Conservation (phyloP, 2,888 invertebrate genomes). For the Drosophila stalkeri region DNA sequence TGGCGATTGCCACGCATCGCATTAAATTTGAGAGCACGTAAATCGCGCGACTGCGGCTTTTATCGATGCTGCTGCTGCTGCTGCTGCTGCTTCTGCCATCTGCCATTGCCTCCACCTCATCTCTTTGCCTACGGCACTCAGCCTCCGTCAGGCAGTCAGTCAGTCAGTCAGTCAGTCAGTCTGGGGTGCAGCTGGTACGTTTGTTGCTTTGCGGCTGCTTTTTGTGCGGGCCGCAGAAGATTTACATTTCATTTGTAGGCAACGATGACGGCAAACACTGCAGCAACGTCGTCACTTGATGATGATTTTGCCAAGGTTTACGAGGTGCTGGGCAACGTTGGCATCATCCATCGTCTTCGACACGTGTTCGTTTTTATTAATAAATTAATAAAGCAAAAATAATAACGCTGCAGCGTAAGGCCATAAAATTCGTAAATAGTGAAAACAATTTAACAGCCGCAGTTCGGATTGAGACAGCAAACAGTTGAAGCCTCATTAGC, state of each 20-base stretch:
- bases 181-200: slow-evolving; percentile 28
- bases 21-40: slow-evolving; percentile 71
- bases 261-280: slow-evolving; percentile 20
- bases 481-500: slow-evolving; percentile 67
- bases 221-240: slow-evolving; percentile 55
- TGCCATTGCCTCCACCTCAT: background rate
- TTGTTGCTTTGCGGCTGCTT: slow-evolving; percentile 55
- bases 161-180: too few species aligned
- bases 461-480: slow-evolving; percentile 19
- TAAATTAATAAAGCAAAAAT: slow-evolving; percentile 67
- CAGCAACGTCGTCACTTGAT: slow-evolving; percentile 30
- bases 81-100: background rate
- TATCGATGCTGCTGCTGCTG: slow-evolving; percentile 26
- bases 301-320: slow-evolving; percentile 73
- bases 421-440: slow-evolving; percentile 55
- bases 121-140: background rate
- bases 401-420: slow-evolving; percentile 35
- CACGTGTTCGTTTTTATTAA: slow-evolving; percentile 71
- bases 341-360: slow-evolving; percentile 31
- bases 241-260: slow-evolving; percentile 74
- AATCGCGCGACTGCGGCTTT: slow-evolving; percentile 59
- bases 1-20: slow-evolving; percentile 65
- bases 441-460: slow-evolving; percentile 28
- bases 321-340: slow-evolving; percentile 63
- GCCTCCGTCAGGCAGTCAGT: background rate